These are phyloP conservation scores for Aromia moschata DNA, from an alignment of 2,888 invertebrate species.

Conservation along the genomic window DNA sequence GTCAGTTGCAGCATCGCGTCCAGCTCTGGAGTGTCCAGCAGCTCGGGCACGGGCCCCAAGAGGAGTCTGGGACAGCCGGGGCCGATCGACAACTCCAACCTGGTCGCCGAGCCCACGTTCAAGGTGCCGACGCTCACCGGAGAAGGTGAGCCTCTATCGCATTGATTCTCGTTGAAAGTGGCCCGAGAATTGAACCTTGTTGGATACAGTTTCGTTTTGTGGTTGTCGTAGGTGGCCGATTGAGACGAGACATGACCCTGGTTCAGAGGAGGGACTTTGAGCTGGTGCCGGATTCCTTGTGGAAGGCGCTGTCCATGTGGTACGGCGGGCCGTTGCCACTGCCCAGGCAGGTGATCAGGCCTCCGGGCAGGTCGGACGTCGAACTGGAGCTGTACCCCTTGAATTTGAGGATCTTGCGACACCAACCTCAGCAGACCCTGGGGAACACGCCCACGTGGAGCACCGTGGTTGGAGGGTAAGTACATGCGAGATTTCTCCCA, in stretches of 20 bases:
- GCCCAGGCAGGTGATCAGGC: conserved; percentile 82
- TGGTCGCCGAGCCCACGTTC: conserved; percentile 71
- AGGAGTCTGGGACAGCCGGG: conserved; percentile 67
- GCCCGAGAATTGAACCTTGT: not conserved
- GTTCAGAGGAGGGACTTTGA: conserved; percentile 87
- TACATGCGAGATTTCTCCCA: too few relatives aligned
- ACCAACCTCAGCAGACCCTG: conserved; percentile 66
- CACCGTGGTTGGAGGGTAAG: conserved; percentile 58
- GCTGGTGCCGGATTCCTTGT: conserved; percentile 84
- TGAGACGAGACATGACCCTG: conserved; percentile 77
- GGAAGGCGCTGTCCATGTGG: conserved; percentile 88
- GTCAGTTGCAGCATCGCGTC: conserved; percentile 63
- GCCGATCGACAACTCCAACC: conserved; percentile 78
- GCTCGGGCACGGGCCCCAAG: conserved; percentile 65
- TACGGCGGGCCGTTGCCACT: conserved; percentile 79
- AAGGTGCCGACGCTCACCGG: conserved; percentile 81
- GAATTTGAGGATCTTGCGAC: conserved; percentile 78
- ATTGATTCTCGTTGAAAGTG: not conserved
- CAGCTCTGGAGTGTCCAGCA: conserved; percentile 72
- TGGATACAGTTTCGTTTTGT: not conserved
- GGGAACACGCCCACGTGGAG: conserved; percentile 53
- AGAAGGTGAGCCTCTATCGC: conserved; percentile 69
- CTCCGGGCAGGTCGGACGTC: conserved; percentile 70
- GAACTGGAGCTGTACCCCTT: conserved; percentile 88
- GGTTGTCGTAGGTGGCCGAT: conserved; percentile 68